phyloP scores from a whole-genome alignment of 2,113 vertebrate genomes.

The Ceratotherium simum region DNA sequence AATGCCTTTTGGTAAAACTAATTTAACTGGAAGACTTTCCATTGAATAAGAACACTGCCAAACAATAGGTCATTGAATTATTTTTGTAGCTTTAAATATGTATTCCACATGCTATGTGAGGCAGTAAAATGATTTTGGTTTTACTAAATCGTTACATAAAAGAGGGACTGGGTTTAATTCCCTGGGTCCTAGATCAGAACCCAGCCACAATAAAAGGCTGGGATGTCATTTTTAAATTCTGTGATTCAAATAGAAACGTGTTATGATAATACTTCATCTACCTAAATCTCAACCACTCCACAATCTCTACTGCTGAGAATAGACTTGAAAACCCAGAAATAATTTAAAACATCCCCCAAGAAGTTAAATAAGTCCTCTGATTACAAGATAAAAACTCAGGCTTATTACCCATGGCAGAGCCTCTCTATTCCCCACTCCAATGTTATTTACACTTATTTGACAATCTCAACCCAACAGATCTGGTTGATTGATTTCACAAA shows the following conservation, averaged over 20 bases:
- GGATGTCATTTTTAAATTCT: constrained; percentile 45
- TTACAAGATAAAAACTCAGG: background rate
- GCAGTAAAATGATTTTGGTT: background rate
- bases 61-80: background rate
- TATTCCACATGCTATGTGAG: background rate
- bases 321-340: constrained; percentile 27
- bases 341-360: background rate
- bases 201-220: background rate
- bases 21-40: background rate
- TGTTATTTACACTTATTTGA: background rate
- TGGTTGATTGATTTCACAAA: background rate
- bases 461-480: background rate
- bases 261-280: background rate
- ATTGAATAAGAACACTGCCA: background rate
- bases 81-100: constrained; percentile 30
- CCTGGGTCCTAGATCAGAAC: constrained; percentile 27
- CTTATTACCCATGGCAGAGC: background rate
- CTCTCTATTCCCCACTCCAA: background rate
- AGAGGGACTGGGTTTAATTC: background rate
- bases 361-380: background rate
- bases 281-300: background rate
- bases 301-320: background rate
- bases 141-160: constrained; percentile 15
- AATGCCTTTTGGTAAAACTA: background rate
- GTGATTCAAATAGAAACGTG: constrained; percentile 21